Base-by-base conservation (phyloP, 1,140 invertebrate species). In the Ooceraea biroi region DNA sequence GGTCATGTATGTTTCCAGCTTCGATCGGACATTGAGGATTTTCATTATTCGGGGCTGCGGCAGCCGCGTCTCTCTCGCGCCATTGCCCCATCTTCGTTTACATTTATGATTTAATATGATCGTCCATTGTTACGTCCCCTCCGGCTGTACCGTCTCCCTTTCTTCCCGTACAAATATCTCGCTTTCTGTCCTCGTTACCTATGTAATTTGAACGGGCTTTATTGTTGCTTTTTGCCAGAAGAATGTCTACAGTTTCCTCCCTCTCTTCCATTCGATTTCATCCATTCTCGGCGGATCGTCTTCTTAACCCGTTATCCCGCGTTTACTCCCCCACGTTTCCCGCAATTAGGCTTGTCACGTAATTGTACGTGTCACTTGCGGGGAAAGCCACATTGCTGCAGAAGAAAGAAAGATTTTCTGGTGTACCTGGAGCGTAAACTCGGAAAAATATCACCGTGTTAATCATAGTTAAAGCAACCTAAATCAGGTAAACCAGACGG, bases 61-160 rank as follows among this genome's bases (percentile, higher is more conserved):
- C 65, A 52, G 74, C 85, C 74, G 25, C 61, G 66, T 84, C 57
- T 87, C 63, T 63, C 76, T 82, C 58, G 55, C 65, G 12, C 58
- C 48, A 50, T 52, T 60, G 63, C 63, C 72, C 88, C 73, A 85
- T 90, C 90, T 91, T 88, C 88, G 88, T 86, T 88, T 91, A 91
- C 88, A 90, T 90, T 91, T 91, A 89, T 90, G 90, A 91, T 91
- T 91, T 91, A 90, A 91, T 91, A 90, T 82, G 86, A 91, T 88
- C 89, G 88, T 71, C 90, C 87, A 91, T 91, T 90, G 89, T 90
- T 85, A 84, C 77, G 88, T 78, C 63, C 88, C 84, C 84, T 83
- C 83, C 89, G 84, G 82, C 84, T 65, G 77, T 63, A 73, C 58
- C 52, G 22, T 69, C 68, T 69, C 41, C 60, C 72, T 58, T 48